Conservation (phyloP, 1,140 invertebrate species). For the Melipona quadrifasciata region DNA sequence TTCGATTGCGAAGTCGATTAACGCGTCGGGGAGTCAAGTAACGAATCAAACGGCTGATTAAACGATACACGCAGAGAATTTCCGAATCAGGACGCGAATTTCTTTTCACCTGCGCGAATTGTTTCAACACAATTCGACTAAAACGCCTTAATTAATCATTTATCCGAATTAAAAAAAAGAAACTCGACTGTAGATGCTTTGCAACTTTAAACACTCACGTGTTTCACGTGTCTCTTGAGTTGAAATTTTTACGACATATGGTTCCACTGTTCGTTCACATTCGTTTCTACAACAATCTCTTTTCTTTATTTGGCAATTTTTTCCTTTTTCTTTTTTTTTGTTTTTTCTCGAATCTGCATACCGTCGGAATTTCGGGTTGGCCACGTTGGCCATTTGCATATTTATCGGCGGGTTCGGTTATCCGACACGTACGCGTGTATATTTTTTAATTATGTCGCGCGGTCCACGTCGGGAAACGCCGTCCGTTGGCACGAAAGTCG, state of each 20-base stretch:
- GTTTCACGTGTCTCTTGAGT: background rate
- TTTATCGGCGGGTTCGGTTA: background rate
- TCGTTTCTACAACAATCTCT: background rate
- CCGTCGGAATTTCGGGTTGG: background rate
- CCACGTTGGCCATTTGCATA: background rate
- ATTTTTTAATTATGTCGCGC: conserved; percentile 20
- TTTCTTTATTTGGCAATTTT: background rate
- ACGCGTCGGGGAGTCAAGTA: background rate
- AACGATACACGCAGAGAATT: background rate
- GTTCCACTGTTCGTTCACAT: background rate
- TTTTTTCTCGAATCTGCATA: background rate
- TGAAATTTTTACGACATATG: background rate
- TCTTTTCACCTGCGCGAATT: background rate
- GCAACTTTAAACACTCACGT: background rate
- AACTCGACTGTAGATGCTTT: background rate
- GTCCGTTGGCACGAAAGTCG: background rate
- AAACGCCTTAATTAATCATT: background rate
- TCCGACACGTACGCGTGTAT: background rate
- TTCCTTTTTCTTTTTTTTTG: background rate
- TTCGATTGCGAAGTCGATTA: background rate
- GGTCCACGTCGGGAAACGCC: background rate
- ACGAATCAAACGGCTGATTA: background rate
- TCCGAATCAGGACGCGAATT: background rate
- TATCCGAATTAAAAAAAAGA: background rate
- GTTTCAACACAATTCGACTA: background rate